These are phyloP conservation scores for Nasua narica DNA, from an alignment of 2,797 vertebrate species.

Conservation along the genomic window DNA sequence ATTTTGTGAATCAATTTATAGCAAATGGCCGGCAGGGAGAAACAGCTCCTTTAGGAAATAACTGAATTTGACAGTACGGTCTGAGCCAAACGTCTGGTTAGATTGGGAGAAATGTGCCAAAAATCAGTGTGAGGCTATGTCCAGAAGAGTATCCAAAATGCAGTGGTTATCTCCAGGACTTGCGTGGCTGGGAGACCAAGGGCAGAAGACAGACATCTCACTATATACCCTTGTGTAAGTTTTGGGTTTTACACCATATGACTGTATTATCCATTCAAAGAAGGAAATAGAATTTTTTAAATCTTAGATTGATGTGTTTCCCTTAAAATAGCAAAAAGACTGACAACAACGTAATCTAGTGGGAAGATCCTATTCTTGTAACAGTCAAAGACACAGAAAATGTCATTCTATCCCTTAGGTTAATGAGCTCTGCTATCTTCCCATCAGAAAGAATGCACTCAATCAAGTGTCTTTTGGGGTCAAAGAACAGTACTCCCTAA, in stretches of 20 bases:
- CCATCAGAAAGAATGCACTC: constrained; percentile 12
- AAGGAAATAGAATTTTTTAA: not conserved
- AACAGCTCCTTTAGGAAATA: not conserved
- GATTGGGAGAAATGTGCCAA: constrained; percentile 41
- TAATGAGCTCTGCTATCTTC: not conserved
- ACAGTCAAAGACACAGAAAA: not conserved
- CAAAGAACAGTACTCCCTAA: constrained; percentile 37
- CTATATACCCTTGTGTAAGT: not conserved
- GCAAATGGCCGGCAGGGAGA: not conserved
- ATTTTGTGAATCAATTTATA: not conserved
- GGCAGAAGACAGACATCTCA: not conserved
- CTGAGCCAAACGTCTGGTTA: not conserved
- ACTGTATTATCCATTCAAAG: not conserved
- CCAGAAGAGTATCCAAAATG: not conserved
- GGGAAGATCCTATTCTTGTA: not conserved
- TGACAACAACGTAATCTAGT: not conserved
- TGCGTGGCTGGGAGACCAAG: not conserved
- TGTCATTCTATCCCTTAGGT: constrained; percentile 13
- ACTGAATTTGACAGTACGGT: not conserved
- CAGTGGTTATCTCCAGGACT: not conserved
- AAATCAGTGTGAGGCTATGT: not conserved
- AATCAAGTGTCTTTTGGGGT: not conserved
- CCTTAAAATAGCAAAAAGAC: constrained; percentile 16
- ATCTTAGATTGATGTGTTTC: not conserved
- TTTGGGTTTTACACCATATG: not conserved